These are phyloP conservation scores for Ptychobarbus kaznakovi DNA, from an alignment of 2,797 vertebrate species.

Conservation along the genomic window DNA sequence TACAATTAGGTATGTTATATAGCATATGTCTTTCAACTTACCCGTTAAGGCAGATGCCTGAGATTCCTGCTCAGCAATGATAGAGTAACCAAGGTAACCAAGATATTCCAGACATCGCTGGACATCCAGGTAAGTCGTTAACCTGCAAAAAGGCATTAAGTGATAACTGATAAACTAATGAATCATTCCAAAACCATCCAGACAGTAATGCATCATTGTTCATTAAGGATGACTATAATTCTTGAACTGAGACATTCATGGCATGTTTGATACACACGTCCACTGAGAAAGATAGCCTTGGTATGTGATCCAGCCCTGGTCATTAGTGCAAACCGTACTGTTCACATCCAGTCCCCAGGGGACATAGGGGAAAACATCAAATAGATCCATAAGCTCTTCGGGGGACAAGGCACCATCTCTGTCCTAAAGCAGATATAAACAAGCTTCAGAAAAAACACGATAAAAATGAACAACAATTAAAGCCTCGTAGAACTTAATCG, in stretches of 20 bases:
- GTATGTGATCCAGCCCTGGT: conserved; percentile 95
- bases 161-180: background rate
- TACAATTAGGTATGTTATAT: background rate
- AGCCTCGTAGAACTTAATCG: background rate
- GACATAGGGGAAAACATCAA: conserved; percentile 91
- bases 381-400: conserved; percentile 91
- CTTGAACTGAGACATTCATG: background rate
- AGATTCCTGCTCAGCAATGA: conserved; percentile 94
- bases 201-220: background rate
- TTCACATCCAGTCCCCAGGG: conserved; percentile 92
- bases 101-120: conserved; percentile 95
- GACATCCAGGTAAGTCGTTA: conserved; percentile 94
- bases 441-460: background rate
- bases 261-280: conserved; percentile 78
- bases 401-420: conserved; percentile 94
- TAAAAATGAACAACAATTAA: background rate
- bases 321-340: conserved; percentile 93
- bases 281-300: conserved; percentile 97
- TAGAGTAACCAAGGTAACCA: conserved; percentile 94
- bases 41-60: conserved; percentile 92
- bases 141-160: conserved; percentile 69
- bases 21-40: conserved; percentile 61
- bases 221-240: background rate
- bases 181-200: background rate
- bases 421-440: conserved; percentile 79